Evolutionary conservation across 2,888 invertebrate species (phyloP).

Genomic region (Acrobasis repandana): DNA sequence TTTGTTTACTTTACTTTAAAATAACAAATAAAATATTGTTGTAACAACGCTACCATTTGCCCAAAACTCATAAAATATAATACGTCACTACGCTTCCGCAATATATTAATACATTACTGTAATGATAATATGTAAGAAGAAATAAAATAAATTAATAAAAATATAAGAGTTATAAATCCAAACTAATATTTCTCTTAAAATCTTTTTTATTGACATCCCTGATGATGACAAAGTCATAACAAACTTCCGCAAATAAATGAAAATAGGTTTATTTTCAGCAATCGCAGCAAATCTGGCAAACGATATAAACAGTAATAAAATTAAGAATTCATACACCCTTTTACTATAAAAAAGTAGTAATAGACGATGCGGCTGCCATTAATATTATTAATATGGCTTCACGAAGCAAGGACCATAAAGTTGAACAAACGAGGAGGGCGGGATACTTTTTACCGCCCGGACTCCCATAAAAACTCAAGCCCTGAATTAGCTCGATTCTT

Average conservation of each 20-base stretch:
- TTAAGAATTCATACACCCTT: slow-evolving; percentile 61
- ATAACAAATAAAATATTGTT: no score
- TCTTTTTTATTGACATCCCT: neutral
- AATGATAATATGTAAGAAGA: no score
- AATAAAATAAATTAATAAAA: no score
- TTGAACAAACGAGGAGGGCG: slow-evolving; percentile 82
- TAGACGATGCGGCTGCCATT: slow-evolving; percentile 73
- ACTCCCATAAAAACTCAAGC: slow-evolving; percentile 79
- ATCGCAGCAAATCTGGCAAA: slow-evolving; percentile 21
- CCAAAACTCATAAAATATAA: no score
- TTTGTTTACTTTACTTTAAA: no score
- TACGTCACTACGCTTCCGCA: no score
- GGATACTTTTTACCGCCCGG: slow-evolving; percentile 81
- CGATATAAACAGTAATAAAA: slow-evolving; percentile 49
- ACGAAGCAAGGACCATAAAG: slow-evolving; percentile 73
- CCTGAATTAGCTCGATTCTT: slow-evolving; percentile 82
- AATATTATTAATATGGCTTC: slow-evolving; percentile 79
- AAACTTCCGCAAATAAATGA: slow-evolving; percentile 15
- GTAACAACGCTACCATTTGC: no score
- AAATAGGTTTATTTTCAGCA: neutral
- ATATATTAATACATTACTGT: no score
- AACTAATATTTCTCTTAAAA: no score
- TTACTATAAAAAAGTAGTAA: slow-evolving; percentile 56
- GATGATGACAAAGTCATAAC: slow-evolving; percentile 16
- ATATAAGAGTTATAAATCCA: no score